These are phyloP conservation scores for Leucoraja ocellata DNA, from an alignment of 2,797 vertebrate species.

Conservation along the genomic window DNA sequence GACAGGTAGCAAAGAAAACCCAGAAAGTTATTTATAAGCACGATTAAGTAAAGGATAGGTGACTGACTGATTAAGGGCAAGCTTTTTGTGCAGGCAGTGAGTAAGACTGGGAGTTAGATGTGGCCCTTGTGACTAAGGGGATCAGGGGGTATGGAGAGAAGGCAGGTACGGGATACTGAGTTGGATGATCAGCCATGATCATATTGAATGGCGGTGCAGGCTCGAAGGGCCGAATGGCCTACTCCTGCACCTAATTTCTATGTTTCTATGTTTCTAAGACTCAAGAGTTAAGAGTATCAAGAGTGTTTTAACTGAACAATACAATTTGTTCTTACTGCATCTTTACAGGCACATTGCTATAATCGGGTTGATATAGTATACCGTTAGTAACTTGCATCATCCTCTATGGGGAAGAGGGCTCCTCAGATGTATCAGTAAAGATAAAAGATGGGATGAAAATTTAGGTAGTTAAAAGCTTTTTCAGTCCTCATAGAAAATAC, in stretches of 20 bases:
- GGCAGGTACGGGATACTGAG: too few relatives aligned
- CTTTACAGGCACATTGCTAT: too few relatives aligned
- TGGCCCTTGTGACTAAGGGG: too few relatives aligned
- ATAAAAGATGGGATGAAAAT: background rate
- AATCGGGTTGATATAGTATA: too few relatives aligned
- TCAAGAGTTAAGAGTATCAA: too few relatives aligned
- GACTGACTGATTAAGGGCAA: background rate
- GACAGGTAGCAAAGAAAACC: background rate
- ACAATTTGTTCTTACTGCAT: too few relatives aligned
- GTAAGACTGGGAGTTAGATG: background rate
- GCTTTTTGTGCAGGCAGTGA: background rate
- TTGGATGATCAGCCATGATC: too few relatives aligned
- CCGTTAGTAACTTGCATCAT: background rate
- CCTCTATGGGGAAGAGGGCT: background rate
- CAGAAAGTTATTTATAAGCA: background rate
- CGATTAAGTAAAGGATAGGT: background rate
- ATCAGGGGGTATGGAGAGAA: too few relatives aligned
- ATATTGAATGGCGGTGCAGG: too few relatives aligned
- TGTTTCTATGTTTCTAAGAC: background rate
- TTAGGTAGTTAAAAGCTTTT: background rate
- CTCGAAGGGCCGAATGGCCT: too few relatives aligned
- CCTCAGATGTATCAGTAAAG: background rate
- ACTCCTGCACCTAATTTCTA: too few relatives aligned
- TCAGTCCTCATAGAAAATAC: background rate
- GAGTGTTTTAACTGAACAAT: too few relatives aligned